These are phyloP conservation scores for Sesia apiformis DNA, from an alignment of 2,888 invertebrate species.

Conservation along the genomic window DNA sequence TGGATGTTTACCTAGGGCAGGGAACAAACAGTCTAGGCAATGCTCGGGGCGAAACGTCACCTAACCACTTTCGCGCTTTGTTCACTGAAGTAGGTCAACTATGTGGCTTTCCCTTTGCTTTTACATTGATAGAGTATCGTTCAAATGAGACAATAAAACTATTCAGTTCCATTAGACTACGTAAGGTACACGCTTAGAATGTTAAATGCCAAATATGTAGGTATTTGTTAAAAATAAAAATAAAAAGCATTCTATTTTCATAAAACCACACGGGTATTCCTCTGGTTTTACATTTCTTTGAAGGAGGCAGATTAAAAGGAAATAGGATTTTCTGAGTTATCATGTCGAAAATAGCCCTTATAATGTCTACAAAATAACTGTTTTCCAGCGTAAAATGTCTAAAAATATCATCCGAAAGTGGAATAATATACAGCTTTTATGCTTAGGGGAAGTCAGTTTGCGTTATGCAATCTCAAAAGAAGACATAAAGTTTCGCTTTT, in stretches of 20 bases:
- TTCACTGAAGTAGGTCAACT: conserved; percentile 11
- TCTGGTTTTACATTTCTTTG: too few species aligned
- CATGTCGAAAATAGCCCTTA: not conserved
- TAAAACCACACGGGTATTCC: too few species aligned
- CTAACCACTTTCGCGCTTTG: conserved; percentile 11
- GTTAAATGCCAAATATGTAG: too few species aligned
- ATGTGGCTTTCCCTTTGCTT: conserved; percentile 6
- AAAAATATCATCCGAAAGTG: not conserved
- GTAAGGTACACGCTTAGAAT: not conserved
- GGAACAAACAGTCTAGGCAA: conserved; percentile 7
- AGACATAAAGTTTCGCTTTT: not conserved
- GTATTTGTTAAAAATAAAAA: too few species aligned
- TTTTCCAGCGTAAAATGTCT: not conserved
- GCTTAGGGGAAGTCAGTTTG: not conserved
- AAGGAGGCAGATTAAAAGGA: not conserved
- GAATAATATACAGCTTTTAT: not conserved
- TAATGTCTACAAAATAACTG: not conserved
- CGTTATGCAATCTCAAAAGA: conserved; percentile 6
- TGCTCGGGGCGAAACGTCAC: conserved; percentile 11
- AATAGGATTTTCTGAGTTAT: not conserved
- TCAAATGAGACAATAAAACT: not conserved
- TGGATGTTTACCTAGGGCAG: conserved; percentile 12
- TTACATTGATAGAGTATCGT: not conserved
- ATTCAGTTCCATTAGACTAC: not conserved
- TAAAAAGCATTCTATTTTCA: too few species aligned